Percentiles rank a stretch among this genome's conserved stretches.
Conservation (phyloP, 1,140 invertebrate species). For the Papilio machaon region DNA sequence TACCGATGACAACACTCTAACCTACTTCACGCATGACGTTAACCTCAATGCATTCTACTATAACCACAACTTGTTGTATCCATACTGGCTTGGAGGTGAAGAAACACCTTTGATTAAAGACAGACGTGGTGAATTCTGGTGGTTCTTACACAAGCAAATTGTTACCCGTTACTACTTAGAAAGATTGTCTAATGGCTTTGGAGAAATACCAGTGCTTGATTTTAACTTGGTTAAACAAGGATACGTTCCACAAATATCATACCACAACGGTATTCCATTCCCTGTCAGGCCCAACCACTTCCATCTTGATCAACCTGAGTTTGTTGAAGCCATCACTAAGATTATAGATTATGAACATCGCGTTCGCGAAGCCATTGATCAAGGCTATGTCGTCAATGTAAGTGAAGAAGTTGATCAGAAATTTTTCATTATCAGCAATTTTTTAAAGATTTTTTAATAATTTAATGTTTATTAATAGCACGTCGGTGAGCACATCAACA, state of each 20-base stretch:
- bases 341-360: constrained; percentile 84
- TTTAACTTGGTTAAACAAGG: constrained; percentile 83
- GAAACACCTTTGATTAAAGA: constrained; percentile 79
- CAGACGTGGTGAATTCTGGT: constrained; percentile 85
- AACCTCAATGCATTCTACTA: constrained; percentile 88
- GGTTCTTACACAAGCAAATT: constrained; percentile 84
- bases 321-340: constrained; percentile 71
- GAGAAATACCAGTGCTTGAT: constrained; percentile 83
- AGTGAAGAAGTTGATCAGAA: constrained; percentile 49
- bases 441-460: neutral
- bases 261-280: constrained; percentile 86
- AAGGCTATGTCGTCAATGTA: constrained; percentile 81
- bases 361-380: constrained; percentile 84
- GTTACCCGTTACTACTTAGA: constrained; percentile 87
- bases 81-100: constrained; percentile 83
- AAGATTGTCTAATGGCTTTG: constrained; percentile 84
- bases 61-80: constrained; percentile 85
- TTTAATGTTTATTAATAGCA: constrained; percentile 52
- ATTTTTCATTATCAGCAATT: neutral
- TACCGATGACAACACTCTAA: constrained; percentile 80
- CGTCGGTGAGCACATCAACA: constrained; percentile 78
- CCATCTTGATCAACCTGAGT: constrained; percentile 60
- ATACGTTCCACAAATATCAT: constrained; percentile 85
- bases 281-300: constrained; percentile 83
- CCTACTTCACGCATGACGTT: constrained; percentile 89